phyloP scores from a whole-genome alignment of 2,797 vertebrate genomes.

The Typhlichthys eigenmanni region DNA sequence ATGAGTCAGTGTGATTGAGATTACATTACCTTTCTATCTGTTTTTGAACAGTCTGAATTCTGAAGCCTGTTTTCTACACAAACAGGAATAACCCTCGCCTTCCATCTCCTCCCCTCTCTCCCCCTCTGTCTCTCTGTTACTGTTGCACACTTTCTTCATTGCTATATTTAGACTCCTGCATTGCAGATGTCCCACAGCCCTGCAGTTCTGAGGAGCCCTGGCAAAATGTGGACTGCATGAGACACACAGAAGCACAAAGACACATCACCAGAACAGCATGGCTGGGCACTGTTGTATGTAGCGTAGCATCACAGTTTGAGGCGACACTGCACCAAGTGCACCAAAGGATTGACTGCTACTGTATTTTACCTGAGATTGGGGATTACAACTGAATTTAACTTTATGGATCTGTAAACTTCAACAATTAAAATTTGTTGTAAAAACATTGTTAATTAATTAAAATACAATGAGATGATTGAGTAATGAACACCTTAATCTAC shows the following conservation, averaged over 20 bases:
- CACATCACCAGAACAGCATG: slow-evolving; percentile 10
- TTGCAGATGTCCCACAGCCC: slow-evolving; percentile 72
- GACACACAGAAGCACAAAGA: slow-evolving; percentile 17
- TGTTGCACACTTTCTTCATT: slow-evolving; percentile 53
- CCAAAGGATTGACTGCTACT: too few species aligned
- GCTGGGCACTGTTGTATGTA: slow-evolving; percentile 5
- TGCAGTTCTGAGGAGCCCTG: slow-evolving; percentile 54
- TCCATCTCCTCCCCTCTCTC: neutral
- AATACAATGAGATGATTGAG: neutral
- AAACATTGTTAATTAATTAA: neutral
- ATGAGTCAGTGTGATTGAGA: too few species aligned
- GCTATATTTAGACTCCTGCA: slow-evolving; percentile 76
- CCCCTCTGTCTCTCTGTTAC: slow-evolving; percentile 14
- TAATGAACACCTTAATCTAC: too few species aligned
- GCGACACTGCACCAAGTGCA: slow-evolving; percentile 47
- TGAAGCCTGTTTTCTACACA: slow-evolving; percentile 1
- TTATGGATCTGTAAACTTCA: neutral
- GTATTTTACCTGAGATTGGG: too few species aligned
- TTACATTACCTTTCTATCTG: slow-evolving; percentile 2
- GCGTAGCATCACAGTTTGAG: slow-evolving; percentile 19
- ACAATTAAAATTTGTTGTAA: neutral
- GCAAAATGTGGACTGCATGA: slow-evolving; percentile 47
- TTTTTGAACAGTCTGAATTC: slow-evolving; percentile 26
- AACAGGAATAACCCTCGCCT: neutral
- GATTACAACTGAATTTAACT: too few species aligned